phyloP scores from a whole-genome alignment of 1,140 invertebrate genomes.

The Dryas iulia region DNA sequence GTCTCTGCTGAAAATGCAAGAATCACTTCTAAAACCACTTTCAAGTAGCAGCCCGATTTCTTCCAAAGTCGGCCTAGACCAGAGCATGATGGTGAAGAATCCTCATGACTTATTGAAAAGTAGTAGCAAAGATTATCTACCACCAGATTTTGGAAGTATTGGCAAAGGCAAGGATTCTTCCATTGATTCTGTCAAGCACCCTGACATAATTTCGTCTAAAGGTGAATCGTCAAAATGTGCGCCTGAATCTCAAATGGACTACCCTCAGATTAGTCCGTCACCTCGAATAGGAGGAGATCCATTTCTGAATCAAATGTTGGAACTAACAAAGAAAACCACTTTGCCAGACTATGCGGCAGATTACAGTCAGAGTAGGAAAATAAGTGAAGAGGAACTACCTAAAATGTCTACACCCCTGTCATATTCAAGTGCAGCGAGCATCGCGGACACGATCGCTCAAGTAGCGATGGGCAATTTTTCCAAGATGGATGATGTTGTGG shows the following conservation, averaged over 20 bases:
- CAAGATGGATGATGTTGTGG: constrained; percentile 62
- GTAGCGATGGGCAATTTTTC: constrained; percentile 70
- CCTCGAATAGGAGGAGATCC: constrained; percentile 66
- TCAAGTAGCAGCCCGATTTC: constrained; percentile 73
- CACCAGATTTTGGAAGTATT: constrained; percentile 73
- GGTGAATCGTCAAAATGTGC: constrained; percentile 55
- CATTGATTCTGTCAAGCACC: constrained; percentile 51
- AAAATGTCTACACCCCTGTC: constrained; percentile 59
- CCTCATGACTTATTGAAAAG: constrained; percentile 73
- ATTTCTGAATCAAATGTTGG: constrained; percentile 78
- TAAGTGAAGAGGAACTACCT: constrained; percentile 65
- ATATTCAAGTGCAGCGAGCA: constrained; percentile 65
- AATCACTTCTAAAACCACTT: constrained; percentile 74
- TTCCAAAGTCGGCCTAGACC: constrained; percentile 68
- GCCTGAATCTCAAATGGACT: constrained; percentile 58
- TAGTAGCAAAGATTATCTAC: constrained; percentile 75
- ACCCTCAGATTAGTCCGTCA: constrained; percentile 51
- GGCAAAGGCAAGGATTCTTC: constrained; percentile 70
- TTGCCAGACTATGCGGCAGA: constrained; percentile 73
- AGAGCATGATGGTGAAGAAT: constrained; percentile 70
- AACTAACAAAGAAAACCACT: constrained; percentile 77
- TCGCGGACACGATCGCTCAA: constrained; percentile 70
- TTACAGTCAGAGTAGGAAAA: constrained; percentile 67
- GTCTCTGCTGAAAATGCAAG: constrained; percentile 79
- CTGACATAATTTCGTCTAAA: constrained; percentile 53